Evolutionary conservation across 1,140 invertebrate species (phyloP).

Genomic region (Drosophila nigrodunni): DNA sequence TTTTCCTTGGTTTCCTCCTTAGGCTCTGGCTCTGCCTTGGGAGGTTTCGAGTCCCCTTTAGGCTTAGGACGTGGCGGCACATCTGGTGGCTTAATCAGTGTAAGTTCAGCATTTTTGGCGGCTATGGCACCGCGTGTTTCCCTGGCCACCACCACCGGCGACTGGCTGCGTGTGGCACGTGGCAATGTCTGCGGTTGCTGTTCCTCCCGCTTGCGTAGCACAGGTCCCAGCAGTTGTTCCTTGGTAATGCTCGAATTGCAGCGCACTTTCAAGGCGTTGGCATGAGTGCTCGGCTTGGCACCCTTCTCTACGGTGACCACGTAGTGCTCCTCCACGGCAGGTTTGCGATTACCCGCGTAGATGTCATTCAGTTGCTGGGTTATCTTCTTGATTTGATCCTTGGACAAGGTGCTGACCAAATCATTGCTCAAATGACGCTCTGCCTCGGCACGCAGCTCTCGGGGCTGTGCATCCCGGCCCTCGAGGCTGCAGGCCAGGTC

Average conservation of each 20-base stretch:
- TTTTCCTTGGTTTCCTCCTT: slow-evolving; percentile 44
- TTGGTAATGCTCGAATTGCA: slow-evolving; percentile 87
- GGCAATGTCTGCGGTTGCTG: slow-evolving; percentile 60
- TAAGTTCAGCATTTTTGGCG: slow-evolving; percentile 85
- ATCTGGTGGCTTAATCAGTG: slow-evolving; percentile 38
- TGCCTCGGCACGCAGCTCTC: slow-evolving; percentile 36
- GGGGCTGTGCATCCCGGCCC: slow-evolving; percentile 83
- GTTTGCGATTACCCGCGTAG: slow-evolving; percentile 87
- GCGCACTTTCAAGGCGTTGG: slow-evolving; percentile 87
- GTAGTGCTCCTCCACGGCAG: slow-evolving; percentile 84
- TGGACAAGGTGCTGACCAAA: slow-evolving; percentile 93
- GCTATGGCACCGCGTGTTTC: slow-evolving; percentile 89
- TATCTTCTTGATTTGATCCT: slow-evolving; percentile 92
- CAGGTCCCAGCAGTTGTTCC: slow-evolving; percentile 84
- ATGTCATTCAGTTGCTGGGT: slow-evolving; percentile 93
- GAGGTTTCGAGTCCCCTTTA: slow-evolving; percentile 22
- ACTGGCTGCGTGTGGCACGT: slow-evolving; percentile 84
- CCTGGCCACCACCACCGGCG: slow-evolving; percentile 86
- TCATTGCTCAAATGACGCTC: slow-evolving; percentile 88
- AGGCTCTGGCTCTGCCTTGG: slow-evolving; percentile 82
- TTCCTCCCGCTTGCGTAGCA: slow-evolving; percentile 76
- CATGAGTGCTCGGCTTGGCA: slow-evolving; percentile 71
- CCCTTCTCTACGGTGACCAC: slow-evolving; percentile 87
- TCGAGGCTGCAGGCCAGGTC: slow-evolving; percentile 90
- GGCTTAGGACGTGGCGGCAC: slow-evolving; percentile 26